Evolutionary conservation across 1,140 invertebrate species (phyloP).

Genomic region (Ctenoplectra terminalis): DNA sequence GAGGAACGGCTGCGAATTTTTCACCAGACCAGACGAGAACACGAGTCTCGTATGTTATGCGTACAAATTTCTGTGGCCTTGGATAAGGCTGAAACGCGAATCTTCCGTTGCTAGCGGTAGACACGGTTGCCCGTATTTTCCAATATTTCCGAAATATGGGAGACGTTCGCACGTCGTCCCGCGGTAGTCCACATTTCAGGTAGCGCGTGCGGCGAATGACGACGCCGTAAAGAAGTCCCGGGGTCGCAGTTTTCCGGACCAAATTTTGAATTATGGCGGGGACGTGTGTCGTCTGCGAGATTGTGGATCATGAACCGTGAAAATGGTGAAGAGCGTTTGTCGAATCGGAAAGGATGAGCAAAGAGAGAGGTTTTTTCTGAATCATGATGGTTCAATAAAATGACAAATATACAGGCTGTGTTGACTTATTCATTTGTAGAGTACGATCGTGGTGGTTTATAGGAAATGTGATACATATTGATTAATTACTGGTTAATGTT

Average conservation of each 20-base stretch:
- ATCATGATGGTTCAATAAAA: no score
- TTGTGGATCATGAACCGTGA: neutral
- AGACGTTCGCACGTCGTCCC: conserved; percentile 35
- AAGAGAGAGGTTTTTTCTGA: no score
- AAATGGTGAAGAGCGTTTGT: neutral
- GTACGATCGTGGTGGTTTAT: no score
- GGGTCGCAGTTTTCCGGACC: neutral
- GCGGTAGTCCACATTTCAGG: conserved; percentile 11
- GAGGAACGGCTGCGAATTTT: conserved; percentile 6
- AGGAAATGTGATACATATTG: no score
- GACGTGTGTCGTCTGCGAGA: neutral
- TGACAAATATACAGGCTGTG: no score
- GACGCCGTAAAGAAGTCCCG: conserved; percentile 32
- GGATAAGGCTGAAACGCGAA: neutral
- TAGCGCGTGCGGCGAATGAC: conserved; percentile 33
- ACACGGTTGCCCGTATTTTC: conserved; percentile 15
- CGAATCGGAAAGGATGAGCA: neutral
- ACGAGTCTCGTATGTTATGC: conserved; percentile 33
- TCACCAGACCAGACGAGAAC: neutral
- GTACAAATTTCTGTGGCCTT: conserved; percentile 13
- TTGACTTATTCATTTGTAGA: no score
- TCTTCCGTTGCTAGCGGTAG: neutral
- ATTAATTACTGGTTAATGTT: neutral
- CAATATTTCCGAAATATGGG: conserved; percentile 38
- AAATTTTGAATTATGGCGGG: conserved; percentile 13